Conservation (phyloP, 2,797 vertebrate species). For the Champsocephalus gunnari region DNA sequence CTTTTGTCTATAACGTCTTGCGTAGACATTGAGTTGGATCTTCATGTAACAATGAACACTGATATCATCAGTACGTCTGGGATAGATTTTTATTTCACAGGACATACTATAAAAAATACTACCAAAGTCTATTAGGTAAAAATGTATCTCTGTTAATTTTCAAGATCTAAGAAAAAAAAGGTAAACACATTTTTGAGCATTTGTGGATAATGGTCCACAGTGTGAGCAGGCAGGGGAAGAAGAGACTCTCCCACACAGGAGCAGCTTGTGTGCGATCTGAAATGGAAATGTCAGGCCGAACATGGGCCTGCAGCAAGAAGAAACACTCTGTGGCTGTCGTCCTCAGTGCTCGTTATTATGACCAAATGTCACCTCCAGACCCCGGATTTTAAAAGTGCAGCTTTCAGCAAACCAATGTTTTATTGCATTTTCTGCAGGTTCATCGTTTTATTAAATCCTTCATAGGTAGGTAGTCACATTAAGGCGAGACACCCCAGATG, state of each 20-base stretch:
- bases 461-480: too few species aligned
- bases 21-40: too few species aligned
- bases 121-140: neutral
- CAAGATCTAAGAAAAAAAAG: neutral
- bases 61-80: neutral
- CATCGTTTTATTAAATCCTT: too few species aligned
- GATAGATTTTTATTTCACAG: too few species aligned
- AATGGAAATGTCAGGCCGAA: conserved; percentile 14
- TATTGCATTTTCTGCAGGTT: neutral
- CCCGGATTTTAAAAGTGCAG: neutral
- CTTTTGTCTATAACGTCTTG: too few species aligned
- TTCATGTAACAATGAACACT: neutral
- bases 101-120: too few species aligned
- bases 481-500: too few species aligned
- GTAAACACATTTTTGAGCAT: neutral
- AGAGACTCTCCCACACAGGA: conserved; percentile 39
- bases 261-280: neutral
- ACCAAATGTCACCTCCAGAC: neutral
- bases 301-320: neutral
- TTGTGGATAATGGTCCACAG: neutral
- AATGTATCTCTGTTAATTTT: neutral
- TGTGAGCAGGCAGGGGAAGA: neutral
- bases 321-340: neutral
- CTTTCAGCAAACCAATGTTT: neutral
- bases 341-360: neutral